Conservation (phyloP, 92 coral and sea anemone genomes). For the Plumapathes pennacea region DNA sequence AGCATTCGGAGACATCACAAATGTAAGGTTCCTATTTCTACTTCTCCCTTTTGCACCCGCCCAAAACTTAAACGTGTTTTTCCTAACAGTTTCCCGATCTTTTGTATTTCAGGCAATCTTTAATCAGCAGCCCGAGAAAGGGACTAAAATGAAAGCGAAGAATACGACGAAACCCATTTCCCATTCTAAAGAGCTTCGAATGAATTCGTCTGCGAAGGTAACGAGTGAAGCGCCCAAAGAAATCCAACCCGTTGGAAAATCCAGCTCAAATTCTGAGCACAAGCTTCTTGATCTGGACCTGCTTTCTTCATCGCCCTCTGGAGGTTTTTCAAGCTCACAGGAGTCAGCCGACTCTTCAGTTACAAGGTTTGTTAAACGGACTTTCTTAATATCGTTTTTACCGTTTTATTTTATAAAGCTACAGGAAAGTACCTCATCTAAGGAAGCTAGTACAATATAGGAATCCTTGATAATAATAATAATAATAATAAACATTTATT, state of each 20-base stretch:
- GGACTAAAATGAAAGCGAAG: slow-evolving; percentile 1
- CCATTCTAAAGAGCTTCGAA: too few relatives aligned
- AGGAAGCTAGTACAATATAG: too few relatives aligned
- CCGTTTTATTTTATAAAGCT: too few relatives aligned
- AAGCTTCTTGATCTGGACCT: slow-evolving; percentile 21
- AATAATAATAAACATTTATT: too few relatives aligned
- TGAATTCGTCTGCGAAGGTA: too few relatives aligned
- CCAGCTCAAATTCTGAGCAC: too few relatives aligned
- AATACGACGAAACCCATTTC: too few relatives aligned
- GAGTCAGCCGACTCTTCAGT: slow-evolving; percentile 31
- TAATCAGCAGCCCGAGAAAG: slow-evolving; percentile 2
- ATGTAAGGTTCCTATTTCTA: slow-evolving; percentile 42
- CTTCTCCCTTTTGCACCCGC: not conserved
- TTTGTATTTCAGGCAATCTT: slow-evolving; percentile 30
- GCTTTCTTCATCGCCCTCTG: slow-evolving; percentile 37
- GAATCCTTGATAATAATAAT: too few relatives aligned
- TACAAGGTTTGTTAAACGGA: slow-evolving; percentile 6
- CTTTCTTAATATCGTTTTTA: not conserved
- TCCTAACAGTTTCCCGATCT: too few relatives aligned
- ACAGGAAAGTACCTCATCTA: too few relatives aligned
- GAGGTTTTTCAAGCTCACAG: slow-evolving; percentile 35
- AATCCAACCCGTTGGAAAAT: too few relatives aligned
- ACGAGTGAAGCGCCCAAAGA: too few relatives aligned
- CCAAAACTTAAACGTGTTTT: not conserved
- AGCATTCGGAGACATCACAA: slow-evolving; percentile 94